Evolutionary conservation across 2,888 invertebrate genomes (phyloP).

Genomic region (Meiosimyza platycephala): DNA sequence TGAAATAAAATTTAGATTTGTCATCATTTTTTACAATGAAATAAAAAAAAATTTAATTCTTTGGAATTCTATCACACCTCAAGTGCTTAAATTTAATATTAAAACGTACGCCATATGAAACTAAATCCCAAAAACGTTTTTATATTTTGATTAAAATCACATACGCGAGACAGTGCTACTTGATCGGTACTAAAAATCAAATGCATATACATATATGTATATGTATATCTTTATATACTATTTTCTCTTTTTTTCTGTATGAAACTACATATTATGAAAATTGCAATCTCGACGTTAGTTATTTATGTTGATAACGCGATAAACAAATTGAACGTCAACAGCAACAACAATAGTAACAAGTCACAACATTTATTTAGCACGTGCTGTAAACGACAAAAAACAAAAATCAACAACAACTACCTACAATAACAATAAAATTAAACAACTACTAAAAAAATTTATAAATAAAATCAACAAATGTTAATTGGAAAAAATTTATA

Average conservation of each 20-base stretch:
- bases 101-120: no score
- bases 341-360: constrained; percentile 1
- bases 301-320: constrained; percentile 14
- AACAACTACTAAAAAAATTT: constrained; percentile 1
- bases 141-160: constrained; percentile 13
- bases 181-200: background rate
- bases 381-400: constrained; percentile 44
- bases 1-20: no score
- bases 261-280: constrained; percentile 11
- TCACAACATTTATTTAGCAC: constrained; percentile 46
- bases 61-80: no score
- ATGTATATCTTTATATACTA: no score
- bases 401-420: constrained; percentile 39
- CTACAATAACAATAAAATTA: no score
- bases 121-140: background rate
- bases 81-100: no score
- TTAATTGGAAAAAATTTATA: no score
- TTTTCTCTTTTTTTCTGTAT: no score
- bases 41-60: no score
- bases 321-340: constrained; percentile 26
- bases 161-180: background rate
- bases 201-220: background rate
- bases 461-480: background rate
- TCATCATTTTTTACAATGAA: no score
- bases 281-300: constrained; percentile 25